Evolutionary conservation across 2,797 vertebrate species (phyloP).

Genomic region (Avahi laniger): DNA sequence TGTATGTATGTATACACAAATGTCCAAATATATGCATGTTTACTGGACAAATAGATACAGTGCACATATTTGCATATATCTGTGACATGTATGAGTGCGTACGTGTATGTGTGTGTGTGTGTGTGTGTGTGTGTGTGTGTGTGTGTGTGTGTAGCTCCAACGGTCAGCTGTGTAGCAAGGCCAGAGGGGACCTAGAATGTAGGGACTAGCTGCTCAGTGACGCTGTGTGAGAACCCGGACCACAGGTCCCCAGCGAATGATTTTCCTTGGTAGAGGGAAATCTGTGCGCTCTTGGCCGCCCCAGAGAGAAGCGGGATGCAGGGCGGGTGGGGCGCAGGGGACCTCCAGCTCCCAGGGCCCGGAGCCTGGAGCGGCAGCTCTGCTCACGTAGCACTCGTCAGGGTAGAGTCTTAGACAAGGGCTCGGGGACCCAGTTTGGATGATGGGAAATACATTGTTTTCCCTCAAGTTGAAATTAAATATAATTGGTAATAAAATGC

Average conservation of each 20-base stretch:
- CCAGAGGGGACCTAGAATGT: not conserved
- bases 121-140: not conserved
- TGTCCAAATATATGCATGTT: not conserved
- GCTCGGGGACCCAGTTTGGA: not conserved
- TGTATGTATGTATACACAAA: accelerated
- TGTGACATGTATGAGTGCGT: accelerated
- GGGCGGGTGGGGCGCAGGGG: accelerated
- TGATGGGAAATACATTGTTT: constrained; percentile 49
- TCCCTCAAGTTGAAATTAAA: constrained; percentile 63
- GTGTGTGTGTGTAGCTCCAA: not conserved
- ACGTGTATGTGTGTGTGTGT: accelerated
- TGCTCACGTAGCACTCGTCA: not conserved
- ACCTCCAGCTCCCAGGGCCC: not conserved
- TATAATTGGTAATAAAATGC: constrained; percentile 68
- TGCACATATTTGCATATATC: not conserved
- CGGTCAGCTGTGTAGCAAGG: not conserved
- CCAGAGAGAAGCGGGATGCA: not conserved
- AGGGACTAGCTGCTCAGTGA: not conserved
- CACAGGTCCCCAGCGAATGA: not conserved
- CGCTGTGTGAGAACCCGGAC: not conserved
- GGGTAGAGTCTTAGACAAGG: not conserved
- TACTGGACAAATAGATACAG: not conserved
- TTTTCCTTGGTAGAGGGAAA: not conserved
- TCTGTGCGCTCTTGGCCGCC: not conserved
- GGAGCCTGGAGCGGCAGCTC: not conserved